Evolutionary conservation across 2,888 invertebrate species (phyloP), one percentile per base, ranked within the genome.

Genomic region (Thyatira batis): DNA sequence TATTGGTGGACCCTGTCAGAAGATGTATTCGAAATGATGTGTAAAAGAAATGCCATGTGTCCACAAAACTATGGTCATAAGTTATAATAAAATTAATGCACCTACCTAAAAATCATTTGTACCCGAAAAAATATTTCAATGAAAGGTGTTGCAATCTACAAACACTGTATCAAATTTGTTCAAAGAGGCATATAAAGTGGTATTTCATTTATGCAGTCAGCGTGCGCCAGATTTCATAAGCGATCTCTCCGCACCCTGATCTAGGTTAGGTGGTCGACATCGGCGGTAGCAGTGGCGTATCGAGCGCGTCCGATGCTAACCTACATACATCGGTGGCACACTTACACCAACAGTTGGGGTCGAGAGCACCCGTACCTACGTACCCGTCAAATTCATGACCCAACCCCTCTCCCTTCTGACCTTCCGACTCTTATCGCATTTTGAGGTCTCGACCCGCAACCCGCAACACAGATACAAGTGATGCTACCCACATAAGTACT

Each of bases 191-290:
- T 74, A 78, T 82, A 78, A 77, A 80, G 76, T 79, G 82, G 80
- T 75, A 80, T 85, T 87, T 84, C 84, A 85, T 85, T 85, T 82
- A 87, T 85, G 85, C 83, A 88, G 87, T 73, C 81, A 73, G 76
- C 83, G 85, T 85, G 89, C 84, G 88, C 90, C 88, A 90, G 89
- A 92, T 91, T 91, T 91, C 89, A 91, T 90, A 90, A 90, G 89
- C 89, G 87, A 89, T 90, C 89, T 92, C 91, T 89, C 89, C 82
- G 83, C 85, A 87, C 90, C 90, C 90, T 91, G 91, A 91, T 90
- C 90, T 91, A 89, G 91, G 92, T 92, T 92, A 92, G 87, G 88
- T 90, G 89, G 89, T 84, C 91, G 90, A 82, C 89, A 84, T 81
- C 87, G 84, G 79, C 82, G 77, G 81, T 81, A 76, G 80, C 84